phyloP scores from a whole-genome alignment of 1,140 invertebrate species.

The Drosophila bipectinata region DNA sequence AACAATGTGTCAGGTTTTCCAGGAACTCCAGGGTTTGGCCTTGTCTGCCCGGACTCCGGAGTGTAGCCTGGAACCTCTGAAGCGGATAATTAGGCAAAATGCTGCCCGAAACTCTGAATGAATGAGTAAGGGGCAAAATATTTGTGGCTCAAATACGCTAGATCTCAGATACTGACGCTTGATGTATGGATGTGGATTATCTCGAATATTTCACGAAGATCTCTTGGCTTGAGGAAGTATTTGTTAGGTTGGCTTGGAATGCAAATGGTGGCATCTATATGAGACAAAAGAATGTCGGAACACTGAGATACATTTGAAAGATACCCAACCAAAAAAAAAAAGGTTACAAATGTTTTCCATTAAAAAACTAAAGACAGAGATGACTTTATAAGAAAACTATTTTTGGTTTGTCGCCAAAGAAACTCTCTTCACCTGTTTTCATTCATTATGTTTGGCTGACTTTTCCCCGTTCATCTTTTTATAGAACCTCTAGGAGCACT shows the following conservation, averaged over 20 bases:
- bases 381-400: constrained; percentile 31
- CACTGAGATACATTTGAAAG: constrained; percentile 17
- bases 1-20: constrained; percentile 76
- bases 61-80: constrained; percentile 17
- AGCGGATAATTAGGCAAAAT: constrained; percentile 51
- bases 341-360: constrained; percentile 18
- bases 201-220: constrained; percentile 34
- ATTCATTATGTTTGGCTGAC: constrained; percentile 41
- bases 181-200: constrained; percentile 27
- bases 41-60: constrained; percentile 13
- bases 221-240: constrained; percentile 30
- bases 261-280: constrained; percentile 33
- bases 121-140: constrained; percentile 41
- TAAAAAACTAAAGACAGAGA: constrained; percentile 5
- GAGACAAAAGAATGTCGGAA: constrained; percentile 34
- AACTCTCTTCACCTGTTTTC: constrained; percentile 57
- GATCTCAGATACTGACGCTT: constrained; percentile 32
- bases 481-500: constrained; percentile 59
- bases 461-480: constrained; percentile 53
- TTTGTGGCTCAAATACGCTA: constrained; percentile 47
- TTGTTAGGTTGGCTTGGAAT: constrained; percentile 19
- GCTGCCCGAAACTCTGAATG: constrained; percentile 38
- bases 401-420: not conserved
- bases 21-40: constrained; percentile 50
- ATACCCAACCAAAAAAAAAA: constrained; percentile 4